Base-by-base conservation (phyloP, 2,888 invertebrate species). In the Hedya salicella region DNA sequence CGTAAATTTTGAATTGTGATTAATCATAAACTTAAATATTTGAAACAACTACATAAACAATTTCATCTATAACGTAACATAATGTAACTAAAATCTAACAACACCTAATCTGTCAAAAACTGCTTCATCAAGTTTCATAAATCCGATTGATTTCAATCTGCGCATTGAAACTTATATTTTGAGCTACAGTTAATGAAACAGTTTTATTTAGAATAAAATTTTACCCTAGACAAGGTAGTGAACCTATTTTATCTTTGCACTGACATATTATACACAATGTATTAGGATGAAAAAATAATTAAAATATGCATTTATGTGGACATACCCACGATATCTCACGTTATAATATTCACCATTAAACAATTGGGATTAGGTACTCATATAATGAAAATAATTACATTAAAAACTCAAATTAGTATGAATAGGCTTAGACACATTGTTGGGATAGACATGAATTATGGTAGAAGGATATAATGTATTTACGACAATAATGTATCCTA, bases 1-100 rank as follows among this genome's bases (percentile, higher is more conserved):
- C 42, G 32, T 36, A 56, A 50, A 50, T 17, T 11, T 50, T 57
- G 49, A 49, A 50, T 44, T 44, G 21, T 21, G 42, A 57, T 77
- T 81, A 79, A 74, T 74, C 78, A 84, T 84, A 86, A 85, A 86
- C 85, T 85, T 78, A 84, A 82, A 86, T 72, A 83, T 82, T 86
- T 87, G 85, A 87, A 90, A 89, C 87, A 87, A 86, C 78, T 75
- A 79, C 79, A 85, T 88, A 89, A 90, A 91, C 87, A 87, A 88
- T 89, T 86, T 85, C 75, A 86, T 79, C 78, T 85, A 83, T 82
- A 88, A 88, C 86, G 73, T 87, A 85, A 85, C 81, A 83, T 80
- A 78, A 77, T 78, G 76, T 77, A 81, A 75, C 77, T 80, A 79
- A 78, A 75, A 73, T 68, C 75, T 78, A 78, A 78, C 75, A 75